phyloP scores from a whole-genome alignment of 2,797 vertebrate genomes.

The Uromys caudimaculatus region DNA sequence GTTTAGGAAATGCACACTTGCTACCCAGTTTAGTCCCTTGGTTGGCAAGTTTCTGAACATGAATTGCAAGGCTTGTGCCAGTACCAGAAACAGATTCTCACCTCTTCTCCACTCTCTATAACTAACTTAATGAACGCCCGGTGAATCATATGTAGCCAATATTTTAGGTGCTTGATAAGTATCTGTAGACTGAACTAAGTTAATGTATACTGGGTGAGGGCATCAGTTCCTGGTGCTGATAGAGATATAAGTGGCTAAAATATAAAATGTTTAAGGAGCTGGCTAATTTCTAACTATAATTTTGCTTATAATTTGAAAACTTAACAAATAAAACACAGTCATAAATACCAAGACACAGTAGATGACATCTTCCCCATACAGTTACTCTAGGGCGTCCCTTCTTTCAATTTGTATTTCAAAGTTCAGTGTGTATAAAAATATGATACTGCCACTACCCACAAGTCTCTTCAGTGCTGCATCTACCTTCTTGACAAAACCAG shows the following conservation, averaged over 20 bases:
- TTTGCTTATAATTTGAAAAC: not conserved
- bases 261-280: not conserved
- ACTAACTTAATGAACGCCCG: not conserved
- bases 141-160: not conserved
- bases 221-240: not conserved
- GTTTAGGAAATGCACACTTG: not conserved
- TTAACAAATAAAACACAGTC: constrained; percentile 1
- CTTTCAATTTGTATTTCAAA: constrained; percentile 25
- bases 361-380: not conserved
- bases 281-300: not conserved
- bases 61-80: not conserved
- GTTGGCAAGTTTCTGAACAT: constrained; percentile 2
- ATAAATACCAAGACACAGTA: not conserved
- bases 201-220: not conserved
- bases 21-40: not conserved
- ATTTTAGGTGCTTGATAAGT: not conserved
- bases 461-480: not conserved
- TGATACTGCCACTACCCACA: not conserved
- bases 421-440: not conserved
- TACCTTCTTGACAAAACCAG: too few species aligned
- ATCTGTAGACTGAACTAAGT: constrained; percentile 21
- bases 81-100: not conserved
- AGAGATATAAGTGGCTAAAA: constrained; percentile 31
- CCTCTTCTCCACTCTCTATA: not conserved
- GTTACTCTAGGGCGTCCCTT: not conserved